These are phyloP conservation scores for Stenurella melanura DNA, from an alignment of 2,888 invertebrate genomes.

Conservation along the genomic window DNA sequence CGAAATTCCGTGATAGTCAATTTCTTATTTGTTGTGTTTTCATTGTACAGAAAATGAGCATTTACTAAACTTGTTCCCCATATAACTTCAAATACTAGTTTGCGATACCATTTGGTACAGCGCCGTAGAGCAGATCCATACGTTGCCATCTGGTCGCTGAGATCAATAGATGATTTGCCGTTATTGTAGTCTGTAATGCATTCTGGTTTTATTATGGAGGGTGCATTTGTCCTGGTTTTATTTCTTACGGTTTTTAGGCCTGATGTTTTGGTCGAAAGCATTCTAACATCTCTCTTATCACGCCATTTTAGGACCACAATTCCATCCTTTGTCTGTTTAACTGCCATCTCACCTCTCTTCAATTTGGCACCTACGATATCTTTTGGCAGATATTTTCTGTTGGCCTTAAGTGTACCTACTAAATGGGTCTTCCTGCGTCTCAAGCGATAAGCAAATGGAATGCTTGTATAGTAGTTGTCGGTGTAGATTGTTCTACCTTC, in stretches of 20 bases:
- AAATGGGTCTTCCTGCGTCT: slow-evolving; percentile 50
- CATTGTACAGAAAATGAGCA: no score
- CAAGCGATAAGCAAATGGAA: slow-evolving; percentile 49
- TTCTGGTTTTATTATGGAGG: slow-evolving; percentile 42
- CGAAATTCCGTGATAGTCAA: no score
- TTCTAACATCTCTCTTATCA: slow-evolving; percentile 45
- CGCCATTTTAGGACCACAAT: slow-evolving; percentile 37
- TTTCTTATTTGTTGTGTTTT: no score
- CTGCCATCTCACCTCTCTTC: slow-evolving; percentile 43
- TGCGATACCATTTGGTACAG: no score
- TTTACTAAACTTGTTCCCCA: no score
- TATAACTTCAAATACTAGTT: no score
- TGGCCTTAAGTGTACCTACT: slow-evolving; percentile 51
- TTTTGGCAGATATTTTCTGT: slow-evolving; percentile 37
- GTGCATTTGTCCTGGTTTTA: slow-evolving; percentile 38
- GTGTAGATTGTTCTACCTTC: slow-evolving; percentile 36
- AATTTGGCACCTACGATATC: slow-evolving; percentile 39
- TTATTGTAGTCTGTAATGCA: no score
- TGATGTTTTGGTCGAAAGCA: slow-evolving; percentile 46
- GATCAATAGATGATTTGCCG: no score
- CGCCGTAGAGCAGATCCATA: no score
- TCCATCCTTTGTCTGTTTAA: slow-evolving; percentile 41
- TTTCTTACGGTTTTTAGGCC: slow-evolving; percentile 31
- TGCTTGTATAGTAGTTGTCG: slow-evolving; percentile 54
- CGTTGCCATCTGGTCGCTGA: no score